These are phyloP conservation scores for Ceriagrion tenellum DNA, from an alignment of 2,888 invertebrate species.

Conservation along the genomic window DNA sequence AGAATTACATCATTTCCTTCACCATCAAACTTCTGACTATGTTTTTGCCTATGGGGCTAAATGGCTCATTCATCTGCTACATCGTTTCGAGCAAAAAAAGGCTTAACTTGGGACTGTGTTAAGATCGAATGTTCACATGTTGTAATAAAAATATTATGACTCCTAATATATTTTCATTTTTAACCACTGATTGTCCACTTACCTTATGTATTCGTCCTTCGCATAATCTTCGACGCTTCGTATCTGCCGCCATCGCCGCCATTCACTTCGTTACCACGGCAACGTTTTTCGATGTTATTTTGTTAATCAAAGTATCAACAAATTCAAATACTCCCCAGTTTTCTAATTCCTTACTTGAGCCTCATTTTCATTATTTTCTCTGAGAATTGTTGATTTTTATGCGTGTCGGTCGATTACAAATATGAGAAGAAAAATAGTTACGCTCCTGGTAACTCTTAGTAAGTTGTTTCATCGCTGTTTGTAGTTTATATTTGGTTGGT, in stretches of 20 bases:
- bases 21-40: not conserved
- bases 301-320: not conserved
- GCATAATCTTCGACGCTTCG: not conserved
- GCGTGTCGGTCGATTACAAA: not conserved
- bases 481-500: not conserved
- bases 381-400: not conserved
- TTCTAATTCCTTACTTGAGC: not conserved
- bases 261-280: not conserved
- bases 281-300: not conserved
- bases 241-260: not conserved
- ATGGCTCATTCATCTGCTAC: not conserved
- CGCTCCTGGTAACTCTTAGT: not conserved
- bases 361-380: not conserved
- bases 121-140: slow-evolving; percentile 42
- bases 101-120: slow-evolving; percentile 1
- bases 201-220: not conserved
- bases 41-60: not conserved
- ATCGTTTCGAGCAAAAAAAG: slow-evolving; percentile 17
- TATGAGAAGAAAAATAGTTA: not conserved
- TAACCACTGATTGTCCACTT: not conserved
- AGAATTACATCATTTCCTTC: not conserved
- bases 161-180: not conserved
- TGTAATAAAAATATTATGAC: not conserved
- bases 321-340: not conserved
- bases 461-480: not conserved